Evolutionary conservation across 2,113 vertebrate species (phyloP).

Genomic region (Mastomys coucha): DNA sequence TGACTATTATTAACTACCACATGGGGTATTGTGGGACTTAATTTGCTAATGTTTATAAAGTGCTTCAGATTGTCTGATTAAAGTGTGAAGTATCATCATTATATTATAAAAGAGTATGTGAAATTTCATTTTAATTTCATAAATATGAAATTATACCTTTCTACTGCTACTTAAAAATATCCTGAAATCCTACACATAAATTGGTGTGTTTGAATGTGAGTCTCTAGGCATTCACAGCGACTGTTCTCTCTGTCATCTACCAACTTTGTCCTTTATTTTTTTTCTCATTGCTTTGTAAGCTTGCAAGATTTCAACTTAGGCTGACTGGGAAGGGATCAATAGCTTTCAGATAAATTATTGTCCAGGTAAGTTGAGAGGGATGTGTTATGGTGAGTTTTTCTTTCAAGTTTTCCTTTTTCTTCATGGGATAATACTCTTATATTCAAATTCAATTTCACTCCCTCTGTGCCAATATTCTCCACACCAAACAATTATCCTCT

Average conservation of each 20-base stretch:
- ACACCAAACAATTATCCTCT: background rate
- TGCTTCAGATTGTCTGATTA: constrained; percentile 80
- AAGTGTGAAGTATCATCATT: constrained; percentile 77
- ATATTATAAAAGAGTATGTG: constrained; percentile 71
- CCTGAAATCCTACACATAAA: constrained; percentile 64
- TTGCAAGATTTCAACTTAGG: constrained; percentile 13
- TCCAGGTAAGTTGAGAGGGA: background rate
- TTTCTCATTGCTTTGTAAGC: background rate
- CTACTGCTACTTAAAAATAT: constrained; percentile 62
- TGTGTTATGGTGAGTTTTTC: background rate
- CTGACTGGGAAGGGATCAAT: background rate
- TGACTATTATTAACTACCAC: constrained; percentile 78
- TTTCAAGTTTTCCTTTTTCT: background rate
- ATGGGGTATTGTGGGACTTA: constrained; percentile 79
- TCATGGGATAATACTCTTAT: background rate
- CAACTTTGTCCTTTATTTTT: background rate
- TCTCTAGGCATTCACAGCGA: background rate
- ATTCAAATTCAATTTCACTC: constrained; percentile 30
- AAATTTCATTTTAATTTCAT: constrained; percentile 82
- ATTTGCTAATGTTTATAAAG: constrained; percentile 81
- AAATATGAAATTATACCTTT: constrained; percentile 80
- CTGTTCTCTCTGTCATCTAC: background rate
- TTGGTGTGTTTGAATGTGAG: constrained; percentile 40
- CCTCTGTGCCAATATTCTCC: background rate
- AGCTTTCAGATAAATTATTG: constrained; percentile 30